Percentiles rank a stretch among this genome's conserved stretches.
Conservation (phyloP, 2,888 invertebrate species). For the Xylota segnis region DNA sequence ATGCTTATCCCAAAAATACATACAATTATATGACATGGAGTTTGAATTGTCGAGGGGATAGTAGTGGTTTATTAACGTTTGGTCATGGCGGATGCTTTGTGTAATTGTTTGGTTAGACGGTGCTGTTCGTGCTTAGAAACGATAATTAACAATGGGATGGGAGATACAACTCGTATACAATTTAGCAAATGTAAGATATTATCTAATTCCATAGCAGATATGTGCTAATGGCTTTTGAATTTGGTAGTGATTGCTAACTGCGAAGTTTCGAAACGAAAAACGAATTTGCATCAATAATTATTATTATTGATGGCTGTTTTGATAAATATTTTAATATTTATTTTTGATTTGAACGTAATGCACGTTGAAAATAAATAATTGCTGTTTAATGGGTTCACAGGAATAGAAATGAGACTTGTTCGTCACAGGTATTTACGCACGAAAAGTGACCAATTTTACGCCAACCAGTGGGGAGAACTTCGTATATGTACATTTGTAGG, state of each 20-base stretch:
- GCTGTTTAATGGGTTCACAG: background rate
- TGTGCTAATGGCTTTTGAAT: slow-evolving; percentile 70
- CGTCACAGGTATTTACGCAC: too few species aligned
- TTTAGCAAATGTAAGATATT: slow-evolving; percentile 56
- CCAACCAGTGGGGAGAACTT: too few species aligned
- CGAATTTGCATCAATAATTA: slow-evolving; percentile 50
- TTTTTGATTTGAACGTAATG: slow-evolving; percentile 13
- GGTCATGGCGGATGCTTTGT: slow-evolving; percentile 76
- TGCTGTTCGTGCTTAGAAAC: slow-evolving; percentile 66
- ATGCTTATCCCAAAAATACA: slow-evolving; percentile 50
- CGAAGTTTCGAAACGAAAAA: slow-evolving; percentile 53
- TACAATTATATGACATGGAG: slow-evolving; percentile 63
- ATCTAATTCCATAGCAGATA: slow-evolving; percentile 58
- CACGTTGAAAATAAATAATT: slow-evolving; percentile 13
- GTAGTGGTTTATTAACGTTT: slow-evolving; percentile 50
- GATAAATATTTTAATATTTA: slow-evolving; percentile 50
- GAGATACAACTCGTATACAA: slow-evolving; percentile 25
- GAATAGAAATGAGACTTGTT: background rate
- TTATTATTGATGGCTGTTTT: slow-evolving; percentile 29
- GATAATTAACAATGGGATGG: slow-evolving; percentile 61
- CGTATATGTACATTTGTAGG: too few species aligned
- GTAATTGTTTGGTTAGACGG: slow-evolving; percentile 71
- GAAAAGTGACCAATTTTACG: too few species aligned
- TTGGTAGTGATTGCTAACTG: slow-evolving; percentile 46
- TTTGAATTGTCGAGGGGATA: slow-evolving; percentile 24